A percentile compares a stretch with the other conserved stretches of the same genome.
These are phyloP conservation scores for Tyrannus savana DNA, from an alignment of 2,113 vertebrate species.

Conservation along the genomic window DNA sequence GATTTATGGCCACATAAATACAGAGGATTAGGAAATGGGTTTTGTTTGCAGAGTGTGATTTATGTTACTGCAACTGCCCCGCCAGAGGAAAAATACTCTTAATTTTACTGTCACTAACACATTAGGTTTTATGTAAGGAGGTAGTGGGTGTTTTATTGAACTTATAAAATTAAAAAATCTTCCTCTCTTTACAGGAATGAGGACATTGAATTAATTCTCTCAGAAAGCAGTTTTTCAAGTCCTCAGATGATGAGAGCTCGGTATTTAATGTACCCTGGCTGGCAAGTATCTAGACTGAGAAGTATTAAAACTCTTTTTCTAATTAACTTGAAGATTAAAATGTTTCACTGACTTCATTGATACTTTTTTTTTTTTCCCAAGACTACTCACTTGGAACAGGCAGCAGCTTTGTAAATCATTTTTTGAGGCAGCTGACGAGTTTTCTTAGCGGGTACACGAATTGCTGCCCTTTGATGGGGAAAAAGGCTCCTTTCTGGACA, in stretches of 20 bases:
- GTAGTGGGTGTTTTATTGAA: not conserved
- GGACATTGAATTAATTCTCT: slow-evolving; percentile 90
- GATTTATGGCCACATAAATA: not conserved
- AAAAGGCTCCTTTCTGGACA: slow-evolving; percentile 5
- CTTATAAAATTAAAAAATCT: not conserved
- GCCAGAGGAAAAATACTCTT: not conserved
- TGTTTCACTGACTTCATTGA: not conserved
- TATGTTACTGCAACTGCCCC: not conserved
- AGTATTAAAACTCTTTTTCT: slow-evolving; percentile 30
- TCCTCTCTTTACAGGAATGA: slow-evolving; percentile 81
- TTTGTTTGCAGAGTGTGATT: not conserved
- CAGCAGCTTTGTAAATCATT: slow-evolving; percentile 41
- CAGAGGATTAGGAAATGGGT: not conserved
- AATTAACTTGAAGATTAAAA: slow-evolving; percentile 46
- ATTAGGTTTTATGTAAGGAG: not conserved
- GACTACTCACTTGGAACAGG: slow-evolving; percentile 27
- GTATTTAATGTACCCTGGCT: slow-evolving; percentile 94
- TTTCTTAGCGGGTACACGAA: not conserved
- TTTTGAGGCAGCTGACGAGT: slow-evolving; percentile 41
- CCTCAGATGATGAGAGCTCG: slow-evolving; percentile 89
- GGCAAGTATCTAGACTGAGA: slow-evolving; percentile 80
- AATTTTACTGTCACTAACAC: not conserved
- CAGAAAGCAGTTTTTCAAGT: slow-evolving; percentile 86
- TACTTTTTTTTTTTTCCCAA: not conserved
- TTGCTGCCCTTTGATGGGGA: not conserved